Conservation (phyloP, 2,113 vertebrate genomes). For the Todiramphus chloris region DNA sequence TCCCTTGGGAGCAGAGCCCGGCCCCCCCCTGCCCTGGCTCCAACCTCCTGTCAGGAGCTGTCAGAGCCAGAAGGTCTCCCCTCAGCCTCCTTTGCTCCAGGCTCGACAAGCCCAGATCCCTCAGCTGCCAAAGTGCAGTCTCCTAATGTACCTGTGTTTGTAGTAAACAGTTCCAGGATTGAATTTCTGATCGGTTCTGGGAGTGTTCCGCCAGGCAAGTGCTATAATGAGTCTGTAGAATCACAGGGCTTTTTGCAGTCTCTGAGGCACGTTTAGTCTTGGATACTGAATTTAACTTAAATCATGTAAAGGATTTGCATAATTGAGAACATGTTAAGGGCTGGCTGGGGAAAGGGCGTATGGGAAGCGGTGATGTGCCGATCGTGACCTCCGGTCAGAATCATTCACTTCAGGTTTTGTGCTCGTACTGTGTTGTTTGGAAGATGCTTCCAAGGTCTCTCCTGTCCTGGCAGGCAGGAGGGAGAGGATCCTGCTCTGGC, state of each 20-base stretch:
- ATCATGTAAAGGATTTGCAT: background rate
- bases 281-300: background rate
- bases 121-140: rapidly evolving
- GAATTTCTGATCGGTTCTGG: background rate
- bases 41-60: background rate
- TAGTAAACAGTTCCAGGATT: rapidly evolving
- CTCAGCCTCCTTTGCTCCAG: background rate
- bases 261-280: too few species aligned
- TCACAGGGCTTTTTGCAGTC: rapidly evolving
- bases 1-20: background rate
- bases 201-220: rapidly evolving
- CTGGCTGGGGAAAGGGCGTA: background rate
- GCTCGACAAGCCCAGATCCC: background rate
- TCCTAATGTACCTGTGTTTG: rapidly evolving
- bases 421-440: background rate
- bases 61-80: background rate
- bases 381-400: background rate
- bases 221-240: rapidly evolving
- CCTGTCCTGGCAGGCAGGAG: background rate
- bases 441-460: background rate
- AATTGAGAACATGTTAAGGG: background rate
- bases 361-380: background rate
- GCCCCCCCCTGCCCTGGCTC: background rate
- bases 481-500: background rate
- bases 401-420: background rate